Conservation (phyloP, 2,113 vertebrate species). For the Melanocharis versteri region DNA sequence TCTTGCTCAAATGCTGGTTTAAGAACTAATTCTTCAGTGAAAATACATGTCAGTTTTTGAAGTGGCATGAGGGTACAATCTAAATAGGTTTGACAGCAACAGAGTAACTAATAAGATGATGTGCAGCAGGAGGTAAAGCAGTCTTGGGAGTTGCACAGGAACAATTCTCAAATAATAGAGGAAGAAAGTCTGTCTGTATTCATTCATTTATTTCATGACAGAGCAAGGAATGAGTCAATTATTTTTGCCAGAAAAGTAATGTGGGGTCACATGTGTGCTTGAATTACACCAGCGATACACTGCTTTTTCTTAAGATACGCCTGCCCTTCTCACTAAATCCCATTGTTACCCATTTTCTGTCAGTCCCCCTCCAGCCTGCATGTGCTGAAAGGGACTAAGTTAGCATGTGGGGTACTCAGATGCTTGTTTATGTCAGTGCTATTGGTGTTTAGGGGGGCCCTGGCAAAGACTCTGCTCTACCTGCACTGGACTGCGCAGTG, state of each 20-base stretch:
- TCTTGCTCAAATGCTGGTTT: background rate
- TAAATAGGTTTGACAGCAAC: background rate
- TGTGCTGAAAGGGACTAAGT: background rate
- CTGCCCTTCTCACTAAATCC: background rate
- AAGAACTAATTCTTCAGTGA: background rate
- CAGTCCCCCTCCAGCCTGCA: background rate
- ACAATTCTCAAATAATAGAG: background rate
- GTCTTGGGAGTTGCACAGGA: background rate
- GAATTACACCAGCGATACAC: background rate
- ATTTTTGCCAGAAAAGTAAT: background rate
- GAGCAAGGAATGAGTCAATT: background rate
- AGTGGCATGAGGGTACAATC: background rate
- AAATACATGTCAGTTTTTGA: background rate
- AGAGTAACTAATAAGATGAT: background rate
- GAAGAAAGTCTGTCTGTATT: background rate
- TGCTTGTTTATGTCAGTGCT: background rate
- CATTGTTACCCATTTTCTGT: background rate
- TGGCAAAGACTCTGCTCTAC: background rate
- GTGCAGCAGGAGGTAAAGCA: background rate
- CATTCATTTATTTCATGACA: background rate
- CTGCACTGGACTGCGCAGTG: accelerated
- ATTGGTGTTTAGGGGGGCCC: background rate
- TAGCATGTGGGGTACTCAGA: accelerated
- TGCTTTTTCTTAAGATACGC: accelerated
- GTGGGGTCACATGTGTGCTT: background rate